Evolutionary conservation across 2,888 invertebrate species (phyloP), one percentile per base, ranked within the genome.

Genomic region (Eurois occulta): DNA sequence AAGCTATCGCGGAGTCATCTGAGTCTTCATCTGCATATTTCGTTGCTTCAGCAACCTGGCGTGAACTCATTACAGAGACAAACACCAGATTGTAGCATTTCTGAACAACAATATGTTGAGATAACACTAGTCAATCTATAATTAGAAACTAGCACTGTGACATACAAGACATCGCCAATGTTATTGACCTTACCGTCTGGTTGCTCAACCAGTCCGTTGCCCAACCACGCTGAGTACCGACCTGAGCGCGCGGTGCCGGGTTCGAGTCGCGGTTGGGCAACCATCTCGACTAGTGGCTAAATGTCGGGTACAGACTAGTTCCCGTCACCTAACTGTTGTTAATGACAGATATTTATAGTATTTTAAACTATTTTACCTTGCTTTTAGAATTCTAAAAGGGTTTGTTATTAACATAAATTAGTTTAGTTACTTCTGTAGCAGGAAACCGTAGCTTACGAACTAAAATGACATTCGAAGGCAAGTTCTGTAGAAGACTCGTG

Each of bases 181-280:
- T 68, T 46, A 78, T 64, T 81, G 79, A 78, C 72, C 84, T 69
- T 83, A 78, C 32, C 21, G 7, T 41, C 5, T 18, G 28, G 28
- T 72, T 77, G 83, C 67, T n/a, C 48, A 67, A 78, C 65, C 48
- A 64, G 38, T 24, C 24, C 13, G 24, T 81, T 84, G 41, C 70
- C 4, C 70, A 81, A 81, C 65, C 46, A 24, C 24, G 21, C 43
- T 16, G 28, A 10, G 58, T 38, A 52, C 10, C 38, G 6, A 11
- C 21, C 62, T 21, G 48, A 32, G 48, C n/a, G 16, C 48, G 38
- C 62, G 55, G 35, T 43, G 52, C 60, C 79, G 58, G 84, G 70
- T 73, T 62, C 48, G 72, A 73, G 13, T 48, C 58, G 41, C 69
- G 35, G 70, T 82, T 82, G 74, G 41, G 80, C 70, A 82, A 82